Conservation (phyloP, 2,797 vertebrate genomes). For the Falco peregrinus region DNA sequence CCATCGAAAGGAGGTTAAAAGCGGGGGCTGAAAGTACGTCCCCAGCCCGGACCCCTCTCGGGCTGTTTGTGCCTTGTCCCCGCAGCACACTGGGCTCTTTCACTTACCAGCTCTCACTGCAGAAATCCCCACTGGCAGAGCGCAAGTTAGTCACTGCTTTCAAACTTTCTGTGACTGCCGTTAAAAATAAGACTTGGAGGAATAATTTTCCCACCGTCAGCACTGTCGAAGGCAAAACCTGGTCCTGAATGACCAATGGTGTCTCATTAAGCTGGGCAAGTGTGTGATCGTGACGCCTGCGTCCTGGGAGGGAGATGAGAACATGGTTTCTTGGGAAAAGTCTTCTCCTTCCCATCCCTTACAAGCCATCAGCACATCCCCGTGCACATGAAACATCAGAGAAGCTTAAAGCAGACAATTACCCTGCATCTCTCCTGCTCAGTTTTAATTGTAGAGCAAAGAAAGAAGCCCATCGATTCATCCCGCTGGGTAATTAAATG, state of each 20-base stretch:
- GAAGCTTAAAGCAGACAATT: background rate
- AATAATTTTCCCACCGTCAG: background rate
- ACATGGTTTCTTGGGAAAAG: background rate
- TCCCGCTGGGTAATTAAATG: constrained; percentile 46
- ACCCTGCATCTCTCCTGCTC: background rate
- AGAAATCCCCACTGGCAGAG: background rate
- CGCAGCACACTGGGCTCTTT: background rate
- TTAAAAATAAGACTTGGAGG: background rate
- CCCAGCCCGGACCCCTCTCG: background rate
- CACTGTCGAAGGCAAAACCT: background rate
- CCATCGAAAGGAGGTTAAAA: background rate
- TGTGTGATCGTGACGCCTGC: background rate
- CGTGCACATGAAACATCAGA: rapidly evolving
- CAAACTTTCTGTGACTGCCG: background rate
- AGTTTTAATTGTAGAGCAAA: constrained; percentile 40
- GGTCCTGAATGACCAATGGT: background rate
- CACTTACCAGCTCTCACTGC: background rate
- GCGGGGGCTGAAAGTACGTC: background rate
- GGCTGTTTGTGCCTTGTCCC: background rate
- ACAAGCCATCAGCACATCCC: background rate
- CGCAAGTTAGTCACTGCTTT: background rate
- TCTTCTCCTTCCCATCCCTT: background rate
- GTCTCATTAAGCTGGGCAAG: background rate
- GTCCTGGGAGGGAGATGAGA: background rate
- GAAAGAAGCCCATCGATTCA: constrained; percentile 26